Evolutionary conservation across 2,888 invertebrate genomes (phyloP).

Genomic region (Proisotoma minuta): DNA sequence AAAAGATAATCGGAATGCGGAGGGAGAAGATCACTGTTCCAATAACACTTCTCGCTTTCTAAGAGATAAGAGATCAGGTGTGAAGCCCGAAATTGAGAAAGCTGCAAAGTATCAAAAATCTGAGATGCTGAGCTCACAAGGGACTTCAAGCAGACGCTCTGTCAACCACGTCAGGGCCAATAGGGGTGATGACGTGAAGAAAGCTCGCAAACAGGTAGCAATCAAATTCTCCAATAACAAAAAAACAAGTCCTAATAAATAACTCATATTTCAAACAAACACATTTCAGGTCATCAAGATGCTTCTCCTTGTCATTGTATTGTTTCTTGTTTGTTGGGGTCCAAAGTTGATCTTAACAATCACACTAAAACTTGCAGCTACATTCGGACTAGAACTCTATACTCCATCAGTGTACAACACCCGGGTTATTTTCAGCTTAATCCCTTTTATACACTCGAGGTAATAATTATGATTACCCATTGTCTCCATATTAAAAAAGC

Average conservation of each 20-base stretch:
- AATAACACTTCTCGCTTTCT: background rate
- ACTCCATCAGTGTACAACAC: slow-evolving; percentile 49
- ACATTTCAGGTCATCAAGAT: slow-evolving; percentile 55
- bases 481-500: background rate
- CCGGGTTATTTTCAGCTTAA: slow-evolving; percentile 49
- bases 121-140: background rate
- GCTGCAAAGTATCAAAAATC: background rate
- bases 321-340: slow-evolving; percentile 56
- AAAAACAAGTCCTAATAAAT: slow-evolving; percentile 1
- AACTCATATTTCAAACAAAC: slow-evolving; percentile 5
- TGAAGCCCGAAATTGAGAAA: background rate
- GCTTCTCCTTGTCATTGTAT: slow-evolving; percentile 54
- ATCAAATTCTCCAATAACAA: background rate
- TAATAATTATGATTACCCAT: background rate
- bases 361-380: slow-evolving; percentile 50
- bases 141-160: slow-evolving; percentile 7
- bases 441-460: slow-evolving; percentile 52
- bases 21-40: background rate
- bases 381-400: slow-evolving; percentile 41
- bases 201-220: slow-evolving; percentile 49
- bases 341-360: slow-evolving; percentile 53
- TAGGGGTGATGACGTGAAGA: slow-evolving; percentile 49
- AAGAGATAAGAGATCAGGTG: background rate
- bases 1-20: background rate
- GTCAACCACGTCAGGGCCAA: slow-evolving; percentile 31